Conservation (phyloP, 2,797 vertebrate genomes). For the Micrastur ruficollis region DNA sequence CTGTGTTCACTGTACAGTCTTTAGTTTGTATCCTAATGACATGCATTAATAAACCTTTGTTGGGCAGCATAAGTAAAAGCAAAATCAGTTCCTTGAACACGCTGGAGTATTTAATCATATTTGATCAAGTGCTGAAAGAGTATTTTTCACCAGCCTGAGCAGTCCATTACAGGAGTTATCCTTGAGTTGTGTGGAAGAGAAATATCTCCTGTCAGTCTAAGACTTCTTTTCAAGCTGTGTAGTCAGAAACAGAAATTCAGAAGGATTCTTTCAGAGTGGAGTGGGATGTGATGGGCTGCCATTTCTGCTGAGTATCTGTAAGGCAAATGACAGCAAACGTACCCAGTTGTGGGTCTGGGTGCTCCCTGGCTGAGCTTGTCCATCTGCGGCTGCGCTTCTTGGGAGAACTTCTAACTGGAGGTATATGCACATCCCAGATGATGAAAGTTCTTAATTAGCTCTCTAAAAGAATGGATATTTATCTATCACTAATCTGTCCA, state of each 20-base stretch:
- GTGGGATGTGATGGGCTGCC: neutral
- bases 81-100: neutral
- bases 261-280: neutral
- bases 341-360: neutral
- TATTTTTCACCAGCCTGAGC: neutral
- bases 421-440: neutral
- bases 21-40: neutral
- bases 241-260: neutral
- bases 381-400: neutral
- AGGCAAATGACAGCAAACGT: neutral
- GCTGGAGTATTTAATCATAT: neutral
- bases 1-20: neutral
- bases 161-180: neutral
- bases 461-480: neutral
- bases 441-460: neutral
- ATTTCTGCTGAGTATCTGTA: neutral
- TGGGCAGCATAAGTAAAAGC: neutral
- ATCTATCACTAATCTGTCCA: neutral
- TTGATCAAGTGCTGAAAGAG: neutral
- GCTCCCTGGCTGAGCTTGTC: neutral
- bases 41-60: neutral
- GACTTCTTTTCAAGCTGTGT: neutral
- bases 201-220: neutral
- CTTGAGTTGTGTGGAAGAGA: neutral
- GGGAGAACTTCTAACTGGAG: neutral